Evolutionary conservation across 53 echinoderm and acorn worm genomes (phyloP).

Genomic region (Astropecten irregularis): DNA sequence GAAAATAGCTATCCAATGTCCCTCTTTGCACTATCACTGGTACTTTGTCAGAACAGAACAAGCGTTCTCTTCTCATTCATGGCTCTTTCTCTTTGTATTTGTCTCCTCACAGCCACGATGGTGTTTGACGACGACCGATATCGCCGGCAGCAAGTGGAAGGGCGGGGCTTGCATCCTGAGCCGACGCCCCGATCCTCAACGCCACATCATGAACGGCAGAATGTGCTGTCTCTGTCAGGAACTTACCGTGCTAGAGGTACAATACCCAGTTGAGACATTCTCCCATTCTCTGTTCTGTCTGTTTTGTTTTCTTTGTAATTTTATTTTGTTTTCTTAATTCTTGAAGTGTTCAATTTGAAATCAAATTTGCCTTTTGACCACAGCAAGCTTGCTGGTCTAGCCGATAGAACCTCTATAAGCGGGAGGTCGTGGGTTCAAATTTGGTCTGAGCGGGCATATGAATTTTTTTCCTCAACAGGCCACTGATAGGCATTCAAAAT

Average conservation of each 20-base stretch:
- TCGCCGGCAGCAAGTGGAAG: conserved; percentile 70
- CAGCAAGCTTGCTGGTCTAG: too few species aligned
- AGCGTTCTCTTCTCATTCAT: too few species aligned
- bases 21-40: too few species aligned
- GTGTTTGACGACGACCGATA: conserved; percentile 4
- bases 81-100: background rate
- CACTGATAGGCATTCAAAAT: too few species aligned
- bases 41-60: too few species aligned
- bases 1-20: too few species aligned
- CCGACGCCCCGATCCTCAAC: conserved; percentile 69
- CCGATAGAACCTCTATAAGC: too few species aligned
- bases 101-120: conserved; percentile 28
- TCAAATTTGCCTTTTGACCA: too few species aligned
- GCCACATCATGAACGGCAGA: conserved; percentile 70
- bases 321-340: too few species aligned
- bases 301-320: background rate
- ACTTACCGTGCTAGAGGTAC: conserved; percentile 71
- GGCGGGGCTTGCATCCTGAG: conserved; percentile 76
- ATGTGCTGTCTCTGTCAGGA: conserved; percentile 56
- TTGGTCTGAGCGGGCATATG: too few species aligned
- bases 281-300: background rate
- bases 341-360: background rate
- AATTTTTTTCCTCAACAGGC: too few species aligned
- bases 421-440: too few species aligned
- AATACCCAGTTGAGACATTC: background rate